A percentile compares a stretch with the other conserved stretches of the same genome.
Evolutionary conservation across 1,140 invertebrate genomes (phyloP).

Genomic region (Octopus sinensis): DNA sequence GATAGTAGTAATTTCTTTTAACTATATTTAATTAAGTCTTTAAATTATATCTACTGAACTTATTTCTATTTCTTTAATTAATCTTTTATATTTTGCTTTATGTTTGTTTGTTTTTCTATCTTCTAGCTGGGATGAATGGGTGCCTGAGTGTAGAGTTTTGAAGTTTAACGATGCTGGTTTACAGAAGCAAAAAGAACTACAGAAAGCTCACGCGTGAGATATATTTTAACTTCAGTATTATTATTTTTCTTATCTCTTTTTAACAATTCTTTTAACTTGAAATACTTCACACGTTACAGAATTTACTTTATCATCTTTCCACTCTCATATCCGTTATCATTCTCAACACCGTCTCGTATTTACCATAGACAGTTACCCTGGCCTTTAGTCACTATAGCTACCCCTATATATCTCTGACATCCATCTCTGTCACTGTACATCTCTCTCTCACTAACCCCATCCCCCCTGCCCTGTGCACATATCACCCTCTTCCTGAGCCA

Average conservation of each 20-base stretch:
- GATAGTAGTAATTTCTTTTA: too few relatives aligned
- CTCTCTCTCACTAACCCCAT: too few relatives aligned
- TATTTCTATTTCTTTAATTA: too few relatives aligned
- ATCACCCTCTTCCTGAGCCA: too few relatives aligned
- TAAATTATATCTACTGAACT: too few relatives aligned
- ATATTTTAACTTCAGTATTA: neutral
- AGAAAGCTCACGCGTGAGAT: constrained; percentile 59
- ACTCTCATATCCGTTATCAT: neutral
- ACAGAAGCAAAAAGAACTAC: constrained; percentile 83
- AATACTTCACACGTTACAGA: neutral
- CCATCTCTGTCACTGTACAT: too few relatives aligned
- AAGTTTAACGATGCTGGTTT: constrained; percentile 91
- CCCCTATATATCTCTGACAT: too few relatives aligned
- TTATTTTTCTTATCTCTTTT: neutral
- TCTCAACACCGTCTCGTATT: neutral
- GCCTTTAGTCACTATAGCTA: too few relatives aligned
- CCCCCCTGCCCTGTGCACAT: too few relatives aligned
- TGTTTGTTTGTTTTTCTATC: constrained; percentile 3
- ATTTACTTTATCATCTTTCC: neutral
- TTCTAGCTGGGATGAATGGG: constrained; percentile 96
- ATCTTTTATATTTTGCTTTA: too few relatives aligned
- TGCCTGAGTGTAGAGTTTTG: constrained; percentile 85
- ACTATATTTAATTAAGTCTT: too few relatives aligned
- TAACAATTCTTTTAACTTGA: neutral
- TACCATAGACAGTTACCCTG: too few relatives aligned